Base-by-base conservation (phyloP, 2,113 vertebrate genomes). In the Antechinus flavipes region DNA sequence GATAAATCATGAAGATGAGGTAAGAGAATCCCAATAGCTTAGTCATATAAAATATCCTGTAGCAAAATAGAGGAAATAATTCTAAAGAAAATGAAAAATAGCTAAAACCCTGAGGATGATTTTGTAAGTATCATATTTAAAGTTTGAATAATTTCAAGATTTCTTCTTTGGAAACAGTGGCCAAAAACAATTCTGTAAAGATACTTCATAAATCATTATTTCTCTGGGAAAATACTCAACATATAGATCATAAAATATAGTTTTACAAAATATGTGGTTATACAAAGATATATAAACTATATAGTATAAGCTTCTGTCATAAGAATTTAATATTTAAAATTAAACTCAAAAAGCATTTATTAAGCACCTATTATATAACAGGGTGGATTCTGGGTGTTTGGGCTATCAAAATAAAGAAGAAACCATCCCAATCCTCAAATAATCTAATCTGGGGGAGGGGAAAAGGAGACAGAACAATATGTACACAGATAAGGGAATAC, bases 1-100 rank as follows among this genome's bases (percentile, higher is more conserved):
- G 93, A 27, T 42, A 76, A 94, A 94, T 89, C 14, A 91, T 11
- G 76, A 93, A 93, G 52, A 91, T 30, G 46, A 91, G 26, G 47
- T 24, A 46, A 49, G 26, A 76, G 30, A 91, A 90, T 92, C 84
- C 68, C 90, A 54, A 52, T n/a, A 93, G 35, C 14, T 54, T 26
- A 90, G 3, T 90, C 14, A n/a, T 47, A 92, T 91, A 68, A 90
- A 6, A 68, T 56, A 1, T 23, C 55, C 49, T 96, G 91, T 76
- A 93, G 30, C 91, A 68, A 91, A 94, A 30, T n/a, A 35, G 61
- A 68, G 30, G 4, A n/a, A n/a, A n/a, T 68, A n/a, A 68, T 68
- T 68, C 61, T 19, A 7, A 68, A 68, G 35, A 12, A 68, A n/a
- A 68, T 68, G 61, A 68, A 68, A 68, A 68, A 35, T 68, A n/a